These are phyloP conservation scores for Lytechinus pictus DNA, from an alignment of 35 echinoderm and acorn worm species.

Conservation along the genomic window DNA sequence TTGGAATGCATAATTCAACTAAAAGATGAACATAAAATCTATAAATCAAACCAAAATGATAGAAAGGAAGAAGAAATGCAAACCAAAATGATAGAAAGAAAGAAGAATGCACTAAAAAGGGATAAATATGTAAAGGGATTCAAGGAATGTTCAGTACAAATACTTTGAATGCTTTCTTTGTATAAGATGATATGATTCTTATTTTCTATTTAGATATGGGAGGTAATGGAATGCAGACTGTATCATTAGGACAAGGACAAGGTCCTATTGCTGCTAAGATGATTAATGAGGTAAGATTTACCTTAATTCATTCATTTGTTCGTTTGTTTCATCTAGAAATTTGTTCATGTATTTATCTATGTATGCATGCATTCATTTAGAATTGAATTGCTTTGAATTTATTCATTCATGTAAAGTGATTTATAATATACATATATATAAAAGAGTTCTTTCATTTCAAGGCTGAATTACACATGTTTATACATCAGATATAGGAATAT, in stretches of 20 bases:
- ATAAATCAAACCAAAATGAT: background rate
- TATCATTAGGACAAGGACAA: constrained; percentile 98
- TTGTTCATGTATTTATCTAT: no score
- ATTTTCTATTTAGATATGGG: constrained; percentile 74
- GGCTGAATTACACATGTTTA: no score
- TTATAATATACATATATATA: no score
- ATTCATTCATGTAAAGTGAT: no score
- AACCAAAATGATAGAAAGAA: background rate
- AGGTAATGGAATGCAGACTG: constrained; percentile 85
- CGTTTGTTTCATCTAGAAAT: no score
- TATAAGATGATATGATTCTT: background rate
- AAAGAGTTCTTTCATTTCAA: no score
- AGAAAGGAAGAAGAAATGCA: background rate
- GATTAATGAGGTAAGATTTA: constrained; percentile 84
- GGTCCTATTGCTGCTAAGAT: constrained; percentile 94
- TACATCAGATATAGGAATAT: no score
- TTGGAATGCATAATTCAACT: background rate
- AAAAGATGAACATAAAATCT: background rate
- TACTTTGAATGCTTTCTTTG: background rate
- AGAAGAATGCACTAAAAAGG: background rate
- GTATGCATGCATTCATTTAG: no score
- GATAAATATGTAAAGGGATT: background rate
- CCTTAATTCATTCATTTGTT: no score
- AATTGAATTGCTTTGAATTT: no score
- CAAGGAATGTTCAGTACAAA: background rate